Evolutionary conservation across 2,797 vertebrate species (phyloP).

Genomic region (Fistularia tabacaria): DNA sequence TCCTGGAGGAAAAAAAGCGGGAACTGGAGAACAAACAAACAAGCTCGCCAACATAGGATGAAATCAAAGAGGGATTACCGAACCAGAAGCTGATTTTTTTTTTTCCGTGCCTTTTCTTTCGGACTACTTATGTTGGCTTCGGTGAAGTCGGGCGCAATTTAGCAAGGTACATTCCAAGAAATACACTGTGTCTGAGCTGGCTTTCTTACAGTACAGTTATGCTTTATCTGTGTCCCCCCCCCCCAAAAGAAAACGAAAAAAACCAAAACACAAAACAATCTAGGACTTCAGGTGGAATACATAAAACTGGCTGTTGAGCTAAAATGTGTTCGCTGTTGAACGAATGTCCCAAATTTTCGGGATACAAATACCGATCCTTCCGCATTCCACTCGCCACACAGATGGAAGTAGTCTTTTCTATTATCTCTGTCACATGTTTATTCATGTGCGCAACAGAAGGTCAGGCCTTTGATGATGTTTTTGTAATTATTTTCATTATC

Average conservation of each 20-base stretch:
- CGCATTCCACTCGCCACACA: conserved; percentile 54
- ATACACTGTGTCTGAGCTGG: conserved; percentile 13
- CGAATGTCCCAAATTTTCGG: too few relatives aligned
- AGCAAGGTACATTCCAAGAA: conserved; percentile 21
- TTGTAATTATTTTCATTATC: conserved; percentile 81
- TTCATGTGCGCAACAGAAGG: conserved; percentile 75
- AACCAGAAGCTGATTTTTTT: conserved; percentile 50
- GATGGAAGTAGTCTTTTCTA: conserved; percentile 41
- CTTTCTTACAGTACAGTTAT: not conserved
- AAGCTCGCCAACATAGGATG: conserved; percentile 44
- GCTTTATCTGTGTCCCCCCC: not conserved
- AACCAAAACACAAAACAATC: not conserved
- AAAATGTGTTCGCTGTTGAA: too few relatives aligned
- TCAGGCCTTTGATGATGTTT: conserved; percentile 78
- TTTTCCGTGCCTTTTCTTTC: conserved; percentile 43
- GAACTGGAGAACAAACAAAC: conserved; percentile 60
- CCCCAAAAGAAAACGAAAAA: not conserved
- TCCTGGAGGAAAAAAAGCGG: conserved; percentile 39
- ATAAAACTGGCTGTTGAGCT: too few relatives aligned
- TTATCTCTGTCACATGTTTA: conserved; percentile 70
- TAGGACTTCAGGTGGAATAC: not conserved
- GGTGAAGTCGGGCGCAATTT: conserved; percentile 28
- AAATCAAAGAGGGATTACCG: conserved; percentile 59
- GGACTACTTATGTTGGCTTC: conserved; percentile 43
- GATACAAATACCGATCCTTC: not conserved